phyloP scores from a whole-genome alignment of 2,113 vertebrate genomes.

The Alosa alosa region DNA sequence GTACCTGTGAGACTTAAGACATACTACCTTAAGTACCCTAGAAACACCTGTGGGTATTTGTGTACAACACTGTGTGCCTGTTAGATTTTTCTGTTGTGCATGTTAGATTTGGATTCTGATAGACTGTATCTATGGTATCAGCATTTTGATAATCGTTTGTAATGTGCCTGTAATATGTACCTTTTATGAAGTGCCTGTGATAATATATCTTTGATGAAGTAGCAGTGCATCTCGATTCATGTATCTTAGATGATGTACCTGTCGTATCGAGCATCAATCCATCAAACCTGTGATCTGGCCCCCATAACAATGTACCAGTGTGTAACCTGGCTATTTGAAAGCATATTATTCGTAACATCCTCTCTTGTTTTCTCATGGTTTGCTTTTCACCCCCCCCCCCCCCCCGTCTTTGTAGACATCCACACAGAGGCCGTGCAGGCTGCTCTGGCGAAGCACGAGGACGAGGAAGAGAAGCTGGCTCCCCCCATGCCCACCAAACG shows the following conservation, averaged over 20 bases:
- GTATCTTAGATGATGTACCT: background rate
- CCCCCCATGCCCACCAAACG: conserved; percentile 96
- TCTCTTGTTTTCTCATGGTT: too few species aligned
- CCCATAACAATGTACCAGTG: background rate
- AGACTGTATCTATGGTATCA: too few species aligned
- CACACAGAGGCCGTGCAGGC: conserved; percentile 94
- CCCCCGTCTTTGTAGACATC: conserved; percentile 69
- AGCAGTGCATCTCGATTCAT: background rate
- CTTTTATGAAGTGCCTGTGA: background rate
- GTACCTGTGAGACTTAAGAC: too few species aligned
- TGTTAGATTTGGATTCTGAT: too few species aligned
- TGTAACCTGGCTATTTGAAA: background rate
- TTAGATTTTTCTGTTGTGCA: too few species aligned
- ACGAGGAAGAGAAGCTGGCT: conserved; percentile 98
- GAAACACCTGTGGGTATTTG: too few species aligned
- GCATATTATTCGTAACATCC: background rate
- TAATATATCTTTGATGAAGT: background rate
- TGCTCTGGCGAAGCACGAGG: conserved; percentile 94
- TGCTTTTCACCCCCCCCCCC: background rate
- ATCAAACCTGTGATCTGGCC: background rate
- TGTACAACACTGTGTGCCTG: too few species aligned
- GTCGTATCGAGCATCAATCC: background rate
- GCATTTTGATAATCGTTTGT: too few species aligned
- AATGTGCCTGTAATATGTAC: background rate
- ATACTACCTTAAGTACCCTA: too few species aligned